Evolutionary conservation across 2,888 invertebrate species (phyloP), one percentile per base, ranked within the genome.

Genomic region (Mythimna albipuncta): DNA sequence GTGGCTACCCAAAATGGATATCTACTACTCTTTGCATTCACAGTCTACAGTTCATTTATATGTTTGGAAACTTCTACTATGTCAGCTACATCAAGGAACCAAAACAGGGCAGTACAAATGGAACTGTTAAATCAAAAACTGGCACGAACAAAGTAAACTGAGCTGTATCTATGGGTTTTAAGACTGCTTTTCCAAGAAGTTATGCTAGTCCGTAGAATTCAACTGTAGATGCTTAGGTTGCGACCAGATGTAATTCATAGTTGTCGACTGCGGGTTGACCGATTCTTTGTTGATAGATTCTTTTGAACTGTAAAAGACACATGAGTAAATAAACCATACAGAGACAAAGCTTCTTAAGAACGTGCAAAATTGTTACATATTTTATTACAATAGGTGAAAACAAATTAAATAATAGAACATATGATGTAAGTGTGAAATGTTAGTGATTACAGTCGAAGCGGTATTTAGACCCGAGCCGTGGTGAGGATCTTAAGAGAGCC

Each of bases 21-120:
- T 79, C 79, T n/a, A 0, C 19, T 0, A 0, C 26, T 0, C 69
- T 87, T 1, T 50, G 75, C 41, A 0, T 86, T 0, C 44, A 65
- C 32, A 19, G 73, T 6, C 4, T 85, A 0, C 81, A 85, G 0
- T 89, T 89, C 44, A 19, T 87, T 0, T 88, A 86, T n/a, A 81
- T 89, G 85, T 89, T 89, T 63, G 87, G 89, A 2, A 75, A 69
- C 11, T 89, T 89, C 35, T 89, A 89, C 66, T 87, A 87, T 16
- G 58, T 63, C 0, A 83, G 38, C n/a, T 89, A 89, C 58, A 58
- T 87, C 5, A 81, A 79, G 55, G 50, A 9, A 1, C 2, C 58
- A 4, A 57, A 65, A 55, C 57, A 47, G 0, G 16, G 58, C 1
- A 26, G 13, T 0, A 35, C 47, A 19, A 76, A 75, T 35, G 72